phyloP scores from a whole-genome alignment of 1,140 invertebrate genomes.

The Brachystomella parvula region DNA sequence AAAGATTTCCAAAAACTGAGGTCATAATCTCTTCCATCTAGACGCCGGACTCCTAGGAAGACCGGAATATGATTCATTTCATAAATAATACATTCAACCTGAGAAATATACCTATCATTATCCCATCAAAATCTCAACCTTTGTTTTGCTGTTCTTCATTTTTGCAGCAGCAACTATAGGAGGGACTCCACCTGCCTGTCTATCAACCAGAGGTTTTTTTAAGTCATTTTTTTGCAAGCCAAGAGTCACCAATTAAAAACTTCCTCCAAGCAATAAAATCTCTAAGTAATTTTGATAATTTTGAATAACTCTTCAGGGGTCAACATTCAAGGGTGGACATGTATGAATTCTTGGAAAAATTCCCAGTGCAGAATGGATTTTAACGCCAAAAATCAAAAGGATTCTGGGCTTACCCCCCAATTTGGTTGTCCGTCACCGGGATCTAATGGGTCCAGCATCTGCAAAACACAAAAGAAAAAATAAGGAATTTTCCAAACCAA shows the following conservation, averaged over 20 bases:
- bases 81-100: not conserved
- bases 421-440: conserved; percentile 36
- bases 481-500: not conserved
- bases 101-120: not conserved
- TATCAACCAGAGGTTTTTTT: not conserved
- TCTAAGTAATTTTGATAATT: not conserved
- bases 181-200: not conserved
- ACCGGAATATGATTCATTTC: conserved; percentile 27
- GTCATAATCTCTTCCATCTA: not conserved
- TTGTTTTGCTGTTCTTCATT: not conserved
- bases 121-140: not conserved
- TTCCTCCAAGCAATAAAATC: not conserved
- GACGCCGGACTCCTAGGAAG: conserved; percentile 13
- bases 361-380: not conserved
- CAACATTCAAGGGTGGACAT: too few relatives aligned
- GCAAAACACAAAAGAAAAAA: conserved; percentile 14
- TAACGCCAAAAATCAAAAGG: conserved; percentile 7
- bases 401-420: conserved; percentile 36
- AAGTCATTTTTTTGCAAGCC: not conserved
- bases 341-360: too few relatives aligned
- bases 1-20: not conserved
- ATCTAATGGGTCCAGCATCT: conserved; percentile 36
- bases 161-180: not conserved
- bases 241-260: not conserved
- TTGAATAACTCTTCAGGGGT: not conserved